A percentile compares a stretch with the other conserved stretches of the same genome.
Conservation (phyloP, 2,888 invertebrate species). For the Leistus spinibarbis region DNA sequence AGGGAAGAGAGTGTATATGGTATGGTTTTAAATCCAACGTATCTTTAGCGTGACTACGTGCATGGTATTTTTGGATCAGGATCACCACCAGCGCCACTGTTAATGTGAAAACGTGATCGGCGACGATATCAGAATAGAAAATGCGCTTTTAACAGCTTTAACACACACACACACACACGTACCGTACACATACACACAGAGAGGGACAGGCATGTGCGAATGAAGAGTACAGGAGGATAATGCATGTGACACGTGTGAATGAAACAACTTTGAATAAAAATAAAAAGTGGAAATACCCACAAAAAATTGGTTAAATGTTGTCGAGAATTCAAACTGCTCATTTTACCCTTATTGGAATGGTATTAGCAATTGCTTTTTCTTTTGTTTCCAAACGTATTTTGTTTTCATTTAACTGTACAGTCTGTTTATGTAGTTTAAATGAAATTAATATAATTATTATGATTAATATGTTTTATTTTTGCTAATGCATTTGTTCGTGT, state of each 20-base stretch:
- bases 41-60: neutral
- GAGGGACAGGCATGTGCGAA: neutral
- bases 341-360: neutral
- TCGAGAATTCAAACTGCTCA: neutral
- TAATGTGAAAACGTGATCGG: constrained; percentile 35
- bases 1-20: neutral
- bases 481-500: too few relatives aligned
- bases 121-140: constrained; percentile 26
- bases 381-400: neutral
- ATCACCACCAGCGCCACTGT: constrained; percentile 1
- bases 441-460: too few relatives aligned
- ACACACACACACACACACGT: neutral
- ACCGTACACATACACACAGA: neutral
- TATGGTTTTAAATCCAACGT: neutral
- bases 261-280: neutral
- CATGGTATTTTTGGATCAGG: neutral
- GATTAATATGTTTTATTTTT: too few relatives aligned
- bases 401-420: too few relatives aligned
- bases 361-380: neutral
- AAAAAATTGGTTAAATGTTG: neutral
- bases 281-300: too few relatives aligned
- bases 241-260: neutral
- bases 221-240: neutral
- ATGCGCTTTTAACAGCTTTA: constrained; percentile 26
- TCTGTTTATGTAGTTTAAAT: too few relatives aligned